Base-by-base conservation (phyloP, 2,113 vertebrate genomes). In the Trachemys scripta region DNA sequence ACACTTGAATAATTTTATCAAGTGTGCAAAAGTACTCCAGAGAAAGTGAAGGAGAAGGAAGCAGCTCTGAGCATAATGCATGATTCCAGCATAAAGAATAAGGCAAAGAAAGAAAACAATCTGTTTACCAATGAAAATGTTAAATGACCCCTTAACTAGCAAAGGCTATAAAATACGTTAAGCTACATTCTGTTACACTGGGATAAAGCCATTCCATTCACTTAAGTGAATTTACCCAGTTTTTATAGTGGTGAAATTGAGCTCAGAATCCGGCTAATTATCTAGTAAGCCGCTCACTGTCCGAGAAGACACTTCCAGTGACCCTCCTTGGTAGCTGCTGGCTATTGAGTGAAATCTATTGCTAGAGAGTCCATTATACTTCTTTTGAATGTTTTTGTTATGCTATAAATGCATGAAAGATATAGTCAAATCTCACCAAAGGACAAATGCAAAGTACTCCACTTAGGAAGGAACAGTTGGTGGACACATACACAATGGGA, bases 31-130 rank as follows among this genome's bases (percentile, higher is more conserved):
- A 88, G 91, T 38, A 87, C 35, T 50, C 17, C 3, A 16, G 72
- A 27, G 62, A 69, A 89, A 90, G 65, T 4, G 72, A n/a, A 80
- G 10, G 8, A 80, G n/a, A 50, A 78, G 88, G 85, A 75, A 65
- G 47, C 0, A 0, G 9, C n/a, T 79, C 84, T 53, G 6, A 51
- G 42, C 59, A 0, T 72, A 49, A 79, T 1, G 53, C 2, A 50
- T 62, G 10, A 49, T 85, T 80, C 56, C 62, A 59, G 53, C 49
- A 54, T n/a, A 42, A 80, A 81, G 51, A n/a, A 42, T 29, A 13
- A 38, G 57, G 79, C 4, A 1, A 54, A 4, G 22, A 31, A 49
- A 53, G 27, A 38, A 84, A 86, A 51, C 8, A 69, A 87, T 50
- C 80, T 3, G 3, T 65, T 75, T 72, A 45, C n/a, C n/a, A 47